Evolutionary conservation across 2,888 invertebrate genomes (phyloP).

Genomic region (Adineta ricciae): DNA sequence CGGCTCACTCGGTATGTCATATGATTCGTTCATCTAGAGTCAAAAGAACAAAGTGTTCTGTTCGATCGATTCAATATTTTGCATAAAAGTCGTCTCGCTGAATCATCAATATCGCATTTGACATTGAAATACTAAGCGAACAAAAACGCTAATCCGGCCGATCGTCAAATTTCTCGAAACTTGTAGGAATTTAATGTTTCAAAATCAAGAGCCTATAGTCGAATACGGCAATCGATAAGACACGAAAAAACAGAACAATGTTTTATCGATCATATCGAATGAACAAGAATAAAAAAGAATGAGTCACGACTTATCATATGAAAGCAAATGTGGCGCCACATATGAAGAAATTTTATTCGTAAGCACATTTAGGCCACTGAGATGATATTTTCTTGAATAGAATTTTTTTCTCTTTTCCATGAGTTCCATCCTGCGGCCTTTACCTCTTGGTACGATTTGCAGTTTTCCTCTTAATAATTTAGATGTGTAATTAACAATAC

Average conservation of each 20-base stretch:
- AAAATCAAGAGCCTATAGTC: too few relatives aligned
- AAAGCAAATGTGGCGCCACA: neutral
- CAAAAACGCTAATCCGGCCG: too few relatives aligned
- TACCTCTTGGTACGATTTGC: neutral
- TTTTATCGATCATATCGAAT: neutral
- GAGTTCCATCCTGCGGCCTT: neutral
- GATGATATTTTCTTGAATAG: neutral
- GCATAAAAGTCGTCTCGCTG: too few relatives aligned
- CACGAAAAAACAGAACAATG: neutral
- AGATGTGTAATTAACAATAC: neutral
- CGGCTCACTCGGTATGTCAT: neutral
- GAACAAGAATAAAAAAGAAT: neutral
- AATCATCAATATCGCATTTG: too few relatives aligned
- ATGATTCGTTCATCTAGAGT: neutral
- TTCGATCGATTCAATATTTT: too few relatives aligned
- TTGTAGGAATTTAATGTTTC: too few relatives aligned
- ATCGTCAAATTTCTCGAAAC: too few relatives aligned
- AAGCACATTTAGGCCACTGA: neutral
- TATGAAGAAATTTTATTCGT: neutral
- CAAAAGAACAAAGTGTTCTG: neutral
- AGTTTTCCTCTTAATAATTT: neutral
- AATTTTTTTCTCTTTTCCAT: neutral
- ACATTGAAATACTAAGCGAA: too few relatives aligned
- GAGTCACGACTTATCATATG: neutral
- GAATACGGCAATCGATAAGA: neutral